Conservation (phyloP, 1,140 invertebrate species). For the Trachymyrmex cornetzi region DNA sequence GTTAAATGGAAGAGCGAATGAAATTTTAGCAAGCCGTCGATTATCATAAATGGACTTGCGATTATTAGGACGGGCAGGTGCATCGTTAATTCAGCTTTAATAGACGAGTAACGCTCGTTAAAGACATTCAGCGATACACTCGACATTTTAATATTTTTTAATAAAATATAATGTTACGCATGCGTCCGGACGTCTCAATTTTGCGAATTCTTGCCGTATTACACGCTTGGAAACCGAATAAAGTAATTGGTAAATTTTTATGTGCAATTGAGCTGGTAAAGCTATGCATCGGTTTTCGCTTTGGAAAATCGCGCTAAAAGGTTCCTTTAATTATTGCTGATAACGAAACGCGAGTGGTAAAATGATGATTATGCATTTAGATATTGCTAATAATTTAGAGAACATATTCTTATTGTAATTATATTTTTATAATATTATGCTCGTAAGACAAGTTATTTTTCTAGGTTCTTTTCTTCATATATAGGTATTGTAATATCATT, state of each 20-base stretch:
- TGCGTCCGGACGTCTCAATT: constrained; percentile 16
- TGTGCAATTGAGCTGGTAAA: constrained; percentile 47
- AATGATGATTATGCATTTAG: constrained; percentile 44
- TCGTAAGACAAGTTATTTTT: background rate
- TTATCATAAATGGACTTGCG: constrained; percentile 65
- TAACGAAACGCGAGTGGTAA: constrained; percentile 11
- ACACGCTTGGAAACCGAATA: constrained; percentile 31
- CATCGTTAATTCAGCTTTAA: constrained; percentile 61
- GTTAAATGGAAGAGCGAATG: constrained; percentile 63
- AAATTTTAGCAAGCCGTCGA: constrained; percentile 64
- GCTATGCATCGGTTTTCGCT: constrained; percentile 15
- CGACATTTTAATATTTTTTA: constrained; percentile 52
- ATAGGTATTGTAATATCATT: background rate
- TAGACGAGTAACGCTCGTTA: constrained; percentile 50
- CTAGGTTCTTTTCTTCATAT: background rate
- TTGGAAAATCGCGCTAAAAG: constrained; percentile 42
- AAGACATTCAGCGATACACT: constrained; percentile 33
- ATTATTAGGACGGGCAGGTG: constrained; percentile 56
- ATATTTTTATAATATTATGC: constrained; percentile 15
- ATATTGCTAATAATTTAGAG: constrained; percentile 29
- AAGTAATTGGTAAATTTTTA: constrained; percentile 62
- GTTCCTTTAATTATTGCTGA: constrained; percentile 56
- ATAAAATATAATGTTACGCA: constrained; percentile 50
- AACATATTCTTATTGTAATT: constrained; percentile 16
- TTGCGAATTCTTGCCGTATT: constrained; percentile 45